These are phyloP conservation scores for Potorous gilbertii DNA, from an alignment of 2,797 vertebrate species.

Conservation along the genomic window DNA sequence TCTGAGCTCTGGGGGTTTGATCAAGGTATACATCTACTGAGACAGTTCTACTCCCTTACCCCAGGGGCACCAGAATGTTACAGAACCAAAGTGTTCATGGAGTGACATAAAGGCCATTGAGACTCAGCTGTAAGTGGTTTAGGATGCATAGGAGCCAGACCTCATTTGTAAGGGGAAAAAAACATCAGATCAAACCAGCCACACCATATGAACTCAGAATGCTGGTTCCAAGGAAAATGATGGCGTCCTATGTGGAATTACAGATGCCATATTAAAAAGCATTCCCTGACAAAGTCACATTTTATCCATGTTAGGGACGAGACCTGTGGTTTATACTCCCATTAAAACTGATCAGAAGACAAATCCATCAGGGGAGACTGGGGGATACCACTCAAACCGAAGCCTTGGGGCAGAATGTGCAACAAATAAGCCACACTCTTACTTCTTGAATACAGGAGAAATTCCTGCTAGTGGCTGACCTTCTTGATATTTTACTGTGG, in stretches of 20 bases:
- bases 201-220: background rate
- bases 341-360: background rate
- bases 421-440: background rate
- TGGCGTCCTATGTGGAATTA: background rate
- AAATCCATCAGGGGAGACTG: background rate
- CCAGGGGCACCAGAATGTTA: background rate
- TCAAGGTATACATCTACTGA: background rate
- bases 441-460: background rate
- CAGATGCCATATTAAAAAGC: background rate
- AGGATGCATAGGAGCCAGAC: background rate
- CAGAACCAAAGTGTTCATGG: background rate
- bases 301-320: background rate
- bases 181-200: background rate
- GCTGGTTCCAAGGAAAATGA: background rate
- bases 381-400: background rate
- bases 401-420: background rate
- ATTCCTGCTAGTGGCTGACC: background rate
- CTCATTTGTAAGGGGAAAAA: background rate
- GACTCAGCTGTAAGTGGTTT: background rate
- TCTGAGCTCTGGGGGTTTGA: background rate
- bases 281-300: background rate
- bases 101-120: slow-evolving; percentile 5
- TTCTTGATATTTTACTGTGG: background rate
- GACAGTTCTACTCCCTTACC: background rate
- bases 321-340: background rate